phyloP scores from a whole-genome alignment of 2,113 vertebrate species.

The Cheilinus undulatus region DNA sequence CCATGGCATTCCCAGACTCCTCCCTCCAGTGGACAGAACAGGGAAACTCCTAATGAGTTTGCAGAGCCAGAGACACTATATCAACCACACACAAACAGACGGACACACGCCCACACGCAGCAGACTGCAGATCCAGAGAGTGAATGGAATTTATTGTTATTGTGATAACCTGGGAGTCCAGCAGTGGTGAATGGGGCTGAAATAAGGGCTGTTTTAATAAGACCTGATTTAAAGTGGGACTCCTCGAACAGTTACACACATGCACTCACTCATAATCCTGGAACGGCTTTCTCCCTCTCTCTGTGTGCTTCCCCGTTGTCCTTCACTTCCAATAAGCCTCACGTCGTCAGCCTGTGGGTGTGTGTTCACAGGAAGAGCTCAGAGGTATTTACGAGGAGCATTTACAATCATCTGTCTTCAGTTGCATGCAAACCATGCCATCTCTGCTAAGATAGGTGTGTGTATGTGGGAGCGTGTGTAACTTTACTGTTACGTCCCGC shows the following conservation, averaged over 20 bases:
- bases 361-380: constrained; percentile 33
- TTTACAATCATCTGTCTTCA: constrained; percentile 66
- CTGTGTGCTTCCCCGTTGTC: background rate
- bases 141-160: constrained; percentile 81
- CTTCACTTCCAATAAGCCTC: constrained; percentile 58
- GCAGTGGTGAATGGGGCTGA: constrained; percentile 74
- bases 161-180: constrained; percentile 82
- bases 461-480: constrained; percentile 41
- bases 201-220: constrained; percentile 82
- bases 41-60: constrained; percentile 81
- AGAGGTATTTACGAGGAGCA: constrained; percentile 58
- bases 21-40: constrained; percentile 57
- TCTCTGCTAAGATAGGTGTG: constrained; percentile 45
- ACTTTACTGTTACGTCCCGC: constrained; percentile 34
- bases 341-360: constrained; percentile 34
- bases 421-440: constrained; percentile 50
- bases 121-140: constrained; percentile 38
- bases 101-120: constrained; percentile 46
- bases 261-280: constrained; percentile 21
- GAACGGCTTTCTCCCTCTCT: background rate
- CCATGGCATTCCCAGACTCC: constrained; percentile 59
- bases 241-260: constrained; percentile 66
- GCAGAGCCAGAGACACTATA: constrained; percentile 64
- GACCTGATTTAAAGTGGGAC: constrained; percentile 80
- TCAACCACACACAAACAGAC: constrained; percentile 37